phyloP scores from a whole-genome alignment of 2,113 vertebrate species.

The Pituophis catenifer region DNA sequence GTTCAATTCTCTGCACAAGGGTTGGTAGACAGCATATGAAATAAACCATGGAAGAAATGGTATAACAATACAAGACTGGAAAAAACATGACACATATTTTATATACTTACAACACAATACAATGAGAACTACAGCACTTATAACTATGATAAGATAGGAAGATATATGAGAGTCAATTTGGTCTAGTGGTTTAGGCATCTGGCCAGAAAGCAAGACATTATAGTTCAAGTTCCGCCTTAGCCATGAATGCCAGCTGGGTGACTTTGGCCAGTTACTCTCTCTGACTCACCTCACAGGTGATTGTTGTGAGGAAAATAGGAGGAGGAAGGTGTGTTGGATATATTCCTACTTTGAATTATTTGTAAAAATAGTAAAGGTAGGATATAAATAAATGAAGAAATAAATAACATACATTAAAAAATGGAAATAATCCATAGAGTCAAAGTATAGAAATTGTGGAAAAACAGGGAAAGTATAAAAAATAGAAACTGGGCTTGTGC shows the following conservation, averaged over 20 bases:
- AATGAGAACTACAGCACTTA: background rate
- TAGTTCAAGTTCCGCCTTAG: background rate
- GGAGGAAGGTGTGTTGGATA: background rate
- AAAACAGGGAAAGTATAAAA: background rate
- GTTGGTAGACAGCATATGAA: background rate
- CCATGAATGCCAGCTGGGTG: background rate
- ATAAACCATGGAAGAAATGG: background rate
- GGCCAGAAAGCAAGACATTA: background rate
- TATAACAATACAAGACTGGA: background rate
- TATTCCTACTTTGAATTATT: background rate
- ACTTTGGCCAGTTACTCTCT: too few relatives aligned
- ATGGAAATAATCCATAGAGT: background rate
- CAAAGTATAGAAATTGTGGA: background rate
- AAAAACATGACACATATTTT: background rate
- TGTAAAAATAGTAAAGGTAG: background rate
- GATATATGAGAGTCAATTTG: background rate
- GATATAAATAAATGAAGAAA: background rate
- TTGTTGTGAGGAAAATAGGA: background rate
- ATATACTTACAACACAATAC: background rate
- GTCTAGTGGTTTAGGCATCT: background rate
- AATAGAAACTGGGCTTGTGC: background rate
- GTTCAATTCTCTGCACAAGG: background rate
- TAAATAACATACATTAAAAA: background rate
- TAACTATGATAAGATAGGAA: background rate
- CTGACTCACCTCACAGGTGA: background rate